A percentile compares a stretch with the other conserved stretches of the same genome.
Evolutionary conservation across 1,140 invertebrate genomes (phyloP).

Genomic region (Drosophila arizonae): DNA sequence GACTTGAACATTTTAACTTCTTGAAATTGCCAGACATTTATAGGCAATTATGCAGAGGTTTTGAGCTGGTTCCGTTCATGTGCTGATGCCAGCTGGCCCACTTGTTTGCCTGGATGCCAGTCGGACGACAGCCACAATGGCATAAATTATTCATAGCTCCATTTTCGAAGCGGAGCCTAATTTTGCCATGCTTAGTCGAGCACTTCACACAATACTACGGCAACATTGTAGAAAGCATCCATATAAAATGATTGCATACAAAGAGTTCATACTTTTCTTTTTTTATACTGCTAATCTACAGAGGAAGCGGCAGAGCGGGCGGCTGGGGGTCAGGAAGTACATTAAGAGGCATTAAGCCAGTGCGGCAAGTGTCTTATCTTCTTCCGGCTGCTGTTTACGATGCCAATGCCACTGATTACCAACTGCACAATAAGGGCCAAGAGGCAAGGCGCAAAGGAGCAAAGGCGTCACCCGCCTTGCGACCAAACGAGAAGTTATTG

Average conservation of each 20-base stretch:
- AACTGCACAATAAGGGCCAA: conserved; percentile 59
- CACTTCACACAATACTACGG: conserved; percentile 28
- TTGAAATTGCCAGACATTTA: conserved; percentile 68
- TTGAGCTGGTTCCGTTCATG: conserved; percentile 41
- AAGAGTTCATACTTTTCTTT: conserved; percentile 45
- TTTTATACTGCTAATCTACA: conserved; percentile 60
- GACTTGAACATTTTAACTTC: conserved; percentile 68
- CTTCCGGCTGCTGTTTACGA: conserved; percentile 75
- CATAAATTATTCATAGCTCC: conserved; percentile 77
- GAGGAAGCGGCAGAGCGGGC: not conserved
- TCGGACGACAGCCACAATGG: conserved; percentile 26
- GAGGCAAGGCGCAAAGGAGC: conserved; percentile 24
- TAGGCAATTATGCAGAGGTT: conserved; percentile 71
- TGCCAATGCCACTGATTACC: conserved; percentile 78
- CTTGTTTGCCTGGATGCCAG: conserved; percentile 15
- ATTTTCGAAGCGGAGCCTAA: conserved; percentile 59
- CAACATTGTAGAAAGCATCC: conserved; percentile 58
- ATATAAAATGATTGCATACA: conserved; percentile 35
- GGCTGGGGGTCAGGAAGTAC: conserved; percentile 22
- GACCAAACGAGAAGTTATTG: conserved; percentile 73
- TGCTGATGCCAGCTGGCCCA: conserved; percentile 38
- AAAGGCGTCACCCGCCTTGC: conserved; percentile 8
- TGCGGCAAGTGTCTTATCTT: conserved; percentile 75
- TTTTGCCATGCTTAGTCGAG: conserved; percentile 61
- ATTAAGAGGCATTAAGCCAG: conserved; percentile 74